Conservation (phyloP, 2,113 vertebrate species). For the Grammatotria lemairii region DNA sequence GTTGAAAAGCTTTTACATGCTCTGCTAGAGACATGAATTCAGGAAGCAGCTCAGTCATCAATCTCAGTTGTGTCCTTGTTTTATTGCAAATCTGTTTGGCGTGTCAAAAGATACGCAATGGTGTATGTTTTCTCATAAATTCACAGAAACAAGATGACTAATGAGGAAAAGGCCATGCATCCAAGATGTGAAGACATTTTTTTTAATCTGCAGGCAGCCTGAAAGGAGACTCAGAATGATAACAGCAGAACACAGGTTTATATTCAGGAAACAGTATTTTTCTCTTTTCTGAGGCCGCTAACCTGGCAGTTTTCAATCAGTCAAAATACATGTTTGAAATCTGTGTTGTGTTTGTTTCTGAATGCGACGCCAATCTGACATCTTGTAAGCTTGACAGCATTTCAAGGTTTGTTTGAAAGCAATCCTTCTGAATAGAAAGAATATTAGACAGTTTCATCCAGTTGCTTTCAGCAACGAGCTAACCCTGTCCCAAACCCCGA, state of each 20-base stretch:
- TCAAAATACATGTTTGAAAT: neutral
- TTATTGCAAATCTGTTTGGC: neutral
- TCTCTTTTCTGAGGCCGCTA: neutral
- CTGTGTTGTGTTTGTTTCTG: neutral
- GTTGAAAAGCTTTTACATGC: neutral
- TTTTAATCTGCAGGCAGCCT: neutral
- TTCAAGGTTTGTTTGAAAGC: neutral
- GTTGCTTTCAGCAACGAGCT: neutral
- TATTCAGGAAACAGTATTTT: neutral
- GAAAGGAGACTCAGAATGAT: neutral
- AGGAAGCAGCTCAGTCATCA: neutral
- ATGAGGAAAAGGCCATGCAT: neutral
- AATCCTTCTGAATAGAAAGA: neutral
- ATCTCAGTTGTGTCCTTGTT: neutral
- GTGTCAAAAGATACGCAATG: neutral
- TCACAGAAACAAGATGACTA: neutral
- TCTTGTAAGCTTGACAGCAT: neutral
- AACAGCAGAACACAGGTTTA: neutral
- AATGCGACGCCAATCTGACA: neutral
- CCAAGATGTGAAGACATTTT: neutral
- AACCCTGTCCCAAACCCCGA: neutral
- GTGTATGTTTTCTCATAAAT: conserved; percentile 7
- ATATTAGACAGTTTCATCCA: neutral
- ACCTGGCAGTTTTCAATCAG: neutral
- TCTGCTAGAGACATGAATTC: neutral